These are phyloP conservation scores for Cantharis rufa DNA, from an alignment of 2,888 invertebrate species.

Conservation along the genomic window DNA sequence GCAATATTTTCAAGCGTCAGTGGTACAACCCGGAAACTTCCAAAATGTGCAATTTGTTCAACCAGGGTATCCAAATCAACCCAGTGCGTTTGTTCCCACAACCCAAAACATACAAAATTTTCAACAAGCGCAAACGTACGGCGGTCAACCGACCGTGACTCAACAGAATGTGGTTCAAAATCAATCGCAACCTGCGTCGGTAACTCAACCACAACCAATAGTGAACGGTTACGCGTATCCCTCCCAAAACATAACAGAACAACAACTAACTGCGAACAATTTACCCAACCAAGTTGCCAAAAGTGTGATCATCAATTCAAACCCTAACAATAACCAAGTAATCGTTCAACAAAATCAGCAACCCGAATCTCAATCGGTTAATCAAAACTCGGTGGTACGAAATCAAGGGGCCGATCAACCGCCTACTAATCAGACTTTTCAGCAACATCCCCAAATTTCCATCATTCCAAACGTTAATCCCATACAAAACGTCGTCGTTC, in stretches of 20 bases:
- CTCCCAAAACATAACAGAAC: constrained; percentile 33
- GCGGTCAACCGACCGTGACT: constrained; percentile 45
- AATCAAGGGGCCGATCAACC: neutral
- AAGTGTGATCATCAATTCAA: constrained; percentile 43
- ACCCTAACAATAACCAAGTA: constrained; percentile 9
- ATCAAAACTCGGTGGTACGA: constrained; percentile 25
- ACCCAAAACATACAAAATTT: constrained; percentile 48
- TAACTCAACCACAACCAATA: constrained; percentile 42
- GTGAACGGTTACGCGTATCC: constrained; percentile 52
- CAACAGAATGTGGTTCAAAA: constrained; percentile 38
- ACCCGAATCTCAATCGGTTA: constrained; percentile 24
- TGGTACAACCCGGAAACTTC: constrained; percentile 44
- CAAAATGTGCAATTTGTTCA: constrained; percentile 53
- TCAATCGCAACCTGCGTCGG: constrained; percentile 14
- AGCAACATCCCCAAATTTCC: constrained; percentile 12
- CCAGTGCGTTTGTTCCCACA: constrained; percentile 53
- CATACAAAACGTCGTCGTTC: constrained; percentile 15
- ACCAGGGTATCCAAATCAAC: constrained; percentile 48
- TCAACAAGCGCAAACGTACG: constrained; percentile 53
- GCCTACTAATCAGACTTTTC: constrained; percentile 1
- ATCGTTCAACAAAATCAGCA: constrained; percentile 12
- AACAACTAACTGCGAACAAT: constrained; percentile 43
- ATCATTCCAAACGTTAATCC: constrained; percentile 12
- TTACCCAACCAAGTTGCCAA: constrained; percentile 50
- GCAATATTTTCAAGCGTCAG: constrained; percentile 45